Percentiles rank a stretch among this genome's conserved stretches.
Evolutionary conservation across 2,113 vertebrate genomes (phyloP).

Genomic region (Euleptes europaea): DNA sequence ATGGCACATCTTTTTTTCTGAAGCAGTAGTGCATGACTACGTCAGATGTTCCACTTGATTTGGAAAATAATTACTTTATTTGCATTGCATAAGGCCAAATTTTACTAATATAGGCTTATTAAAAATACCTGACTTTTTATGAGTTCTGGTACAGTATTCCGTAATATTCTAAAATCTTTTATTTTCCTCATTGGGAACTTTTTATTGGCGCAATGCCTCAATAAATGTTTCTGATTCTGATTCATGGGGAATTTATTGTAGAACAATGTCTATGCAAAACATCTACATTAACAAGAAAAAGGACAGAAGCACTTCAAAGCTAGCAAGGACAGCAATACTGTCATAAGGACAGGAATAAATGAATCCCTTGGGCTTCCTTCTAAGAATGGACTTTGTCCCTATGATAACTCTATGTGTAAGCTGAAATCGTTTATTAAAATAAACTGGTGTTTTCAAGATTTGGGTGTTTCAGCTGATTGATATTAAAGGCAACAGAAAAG

Average conservation of each 20-base stretch:
- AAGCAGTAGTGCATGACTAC: background rate
- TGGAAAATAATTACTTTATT: background rate
- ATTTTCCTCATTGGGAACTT: background rate
- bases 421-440: slow-evolving; percentile 64
- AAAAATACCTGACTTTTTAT: slow-evolving; percentile 15
- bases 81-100: slow-evolving; percentile 28
- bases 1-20: background rate
- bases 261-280: slow-evolving; percentile 37
- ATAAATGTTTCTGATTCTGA: too few relatives aligned
- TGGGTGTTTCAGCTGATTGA: slow-evolving; percentile 44
- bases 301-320: slow-evolving; percentile 43
- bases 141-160: slow-evolving; percentile 13
- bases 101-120: slow-evolving; percentile 17
- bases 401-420: slow-evolving; percentile 27
- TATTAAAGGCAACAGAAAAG: slow-evolving; percentile 35
- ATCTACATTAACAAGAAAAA: slow-evolving; percentile 30
- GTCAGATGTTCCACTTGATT: slow-evolving; percentile 9
- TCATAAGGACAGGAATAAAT: slow-evolving; percentile 35
- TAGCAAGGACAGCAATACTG: slow-evolving; percentile 30
- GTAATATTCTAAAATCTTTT: slow-evolving; percentile 6
- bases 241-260: background rate
- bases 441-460: slow-evolving; percentile 54
- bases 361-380: slow-evolving; percentile 31
- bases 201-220: too few relatives aligned
- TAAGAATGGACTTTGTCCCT: slow-evolving; percentile 43